Evolutionary conservation across 2,113 vertebrate genomes (phyloP).

Genomic region (Upupa epops): DNA sequence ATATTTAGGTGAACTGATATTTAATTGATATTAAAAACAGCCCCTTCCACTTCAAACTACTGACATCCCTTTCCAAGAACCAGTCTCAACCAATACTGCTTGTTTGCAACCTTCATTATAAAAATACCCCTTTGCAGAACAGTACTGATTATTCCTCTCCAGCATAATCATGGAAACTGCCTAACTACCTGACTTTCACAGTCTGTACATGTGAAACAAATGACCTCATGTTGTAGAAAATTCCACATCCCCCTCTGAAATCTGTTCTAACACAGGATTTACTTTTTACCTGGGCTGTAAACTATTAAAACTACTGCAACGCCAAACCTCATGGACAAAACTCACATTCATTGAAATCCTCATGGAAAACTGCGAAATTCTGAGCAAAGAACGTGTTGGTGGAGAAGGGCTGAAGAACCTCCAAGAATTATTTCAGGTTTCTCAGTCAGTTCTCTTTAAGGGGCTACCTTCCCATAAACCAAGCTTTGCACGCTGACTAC

Average conservation of each 20-base stretch:
- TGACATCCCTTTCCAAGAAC: neutral
- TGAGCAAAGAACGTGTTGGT: neutral
- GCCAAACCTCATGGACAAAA: neutral
- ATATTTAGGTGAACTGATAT: neutral
- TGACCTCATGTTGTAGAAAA: slow-evolving; percentile 34
- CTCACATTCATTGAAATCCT: slow-evolving; percentile 13
- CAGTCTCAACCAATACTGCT: neutral
- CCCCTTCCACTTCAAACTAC: neutral
- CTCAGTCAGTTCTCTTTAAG: neutral
- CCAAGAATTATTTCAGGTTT: neutral
- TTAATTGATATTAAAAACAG: neutral
- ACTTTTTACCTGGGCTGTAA: slow-evolving; percentile 24
- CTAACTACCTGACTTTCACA: neutral
- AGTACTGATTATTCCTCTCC: slow-evolving; percentile 1
- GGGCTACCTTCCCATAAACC: neutral
- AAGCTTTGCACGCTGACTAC: neutral
- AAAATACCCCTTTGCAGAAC: slow-evolving; percentile 1
- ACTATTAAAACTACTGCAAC: slow-evolving; percentile 13
- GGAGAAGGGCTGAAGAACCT: neutral
- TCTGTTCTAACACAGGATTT: slow-evolving; percentile 10
- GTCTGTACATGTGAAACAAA: neutral
- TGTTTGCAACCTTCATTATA: neutral
- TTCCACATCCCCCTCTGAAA: neutral
- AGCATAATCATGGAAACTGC: slow-evolving; percentile 16
- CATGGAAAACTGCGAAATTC: neutral